Percentiles rank a stretch among this genome's conserved stretches.
phyloP scores from a whole-genome alignment of 2,888 invertebrate genomes.

The Caradrina kadenii region DNA sequence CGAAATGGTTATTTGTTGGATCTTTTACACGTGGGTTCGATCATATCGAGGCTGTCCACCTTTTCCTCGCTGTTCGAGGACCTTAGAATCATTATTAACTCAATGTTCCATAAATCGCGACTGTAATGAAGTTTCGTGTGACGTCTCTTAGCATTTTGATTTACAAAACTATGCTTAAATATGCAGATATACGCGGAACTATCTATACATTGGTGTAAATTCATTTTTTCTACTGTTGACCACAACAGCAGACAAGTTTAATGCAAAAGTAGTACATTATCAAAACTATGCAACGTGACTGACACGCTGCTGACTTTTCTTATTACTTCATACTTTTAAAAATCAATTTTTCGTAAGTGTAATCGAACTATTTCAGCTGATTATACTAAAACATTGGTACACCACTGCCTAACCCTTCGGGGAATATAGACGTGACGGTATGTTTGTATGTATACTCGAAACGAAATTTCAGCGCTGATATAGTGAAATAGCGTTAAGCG shows the following conservation, averaged over 20 bases:
- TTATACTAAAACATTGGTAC: too few relatives aligned
- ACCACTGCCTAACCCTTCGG: too few relatives aligned
- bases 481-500: constrained; percentile 5
- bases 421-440: too few relatives aligned
- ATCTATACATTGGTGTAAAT: neutral
- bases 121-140: neutral
- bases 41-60: neutral
- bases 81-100: neutral
- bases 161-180: constrained; percentile 1
- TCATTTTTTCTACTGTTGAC: too few relatives aligned
- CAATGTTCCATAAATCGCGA: neutral
- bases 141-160: neutral
- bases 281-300: too few relatives aligned
- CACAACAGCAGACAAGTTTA: too few relatives aligned
- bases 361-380: constrained; percentile 5
- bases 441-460: too few relatives aligned
- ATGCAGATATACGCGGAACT: neutral
- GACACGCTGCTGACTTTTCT: neutral
- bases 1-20: neutral
- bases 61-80: neutral
- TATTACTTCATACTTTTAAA: neutral
- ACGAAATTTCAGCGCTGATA: constrained; percentile 1
- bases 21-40: neutral
- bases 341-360: constrained; percentile 1
- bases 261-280: too few relatives aligned